Evolutionary conservation across 1,140 invertebrate species (phyloP), one percentile per base, ranked within the genome.

Genomic region (Ephestia elutella): DNA sequence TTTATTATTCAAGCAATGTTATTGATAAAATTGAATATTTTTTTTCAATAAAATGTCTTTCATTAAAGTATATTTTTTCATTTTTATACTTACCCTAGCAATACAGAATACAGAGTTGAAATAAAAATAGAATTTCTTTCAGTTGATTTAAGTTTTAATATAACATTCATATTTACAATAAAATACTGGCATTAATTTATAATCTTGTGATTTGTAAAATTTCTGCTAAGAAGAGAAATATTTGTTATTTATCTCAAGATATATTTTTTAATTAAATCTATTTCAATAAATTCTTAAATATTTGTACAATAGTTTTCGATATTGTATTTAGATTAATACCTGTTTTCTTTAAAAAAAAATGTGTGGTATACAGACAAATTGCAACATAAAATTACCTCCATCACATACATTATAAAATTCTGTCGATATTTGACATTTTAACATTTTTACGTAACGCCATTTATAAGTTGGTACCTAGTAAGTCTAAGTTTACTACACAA

Each of bases 101-200:
- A 25, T 25, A 25, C 21, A 25, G n/a, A n/a, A n/a, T 25, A 25
- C 21, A 17, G 32, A 18, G 25, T 38, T 44, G 44, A 66, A 78
- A 75, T 74, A 72, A 79, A 75, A 74, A 59, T 44, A 3, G 30
- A 32, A 10, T 32, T 32, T 0, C 32, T 63, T 69, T 71, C 28
- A 75, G 75, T 78, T 78, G 62, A 79, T 81, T 80, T 79, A 66
- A 74, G 74, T 86, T 44, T 85, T 84, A 86, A 78, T 84, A 68
- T 81, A 86, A 86, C 82, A 82, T 80, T 78, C 64, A 86, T 86
- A 86, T 86, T 86, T 86, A 86, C 83, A 86, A 69, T 86, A 82
- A 77, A 86, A 86, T 86, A 86, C 83, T 86, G 83, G 82, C 82
- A 82, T 82, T 76, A 71, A 83, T 68, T 78, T 69, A 63, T 71